phyloP scores from a whole-genome alignment of 2,797 vertebrate genomes.

The Scarus forsteni region DNA sequence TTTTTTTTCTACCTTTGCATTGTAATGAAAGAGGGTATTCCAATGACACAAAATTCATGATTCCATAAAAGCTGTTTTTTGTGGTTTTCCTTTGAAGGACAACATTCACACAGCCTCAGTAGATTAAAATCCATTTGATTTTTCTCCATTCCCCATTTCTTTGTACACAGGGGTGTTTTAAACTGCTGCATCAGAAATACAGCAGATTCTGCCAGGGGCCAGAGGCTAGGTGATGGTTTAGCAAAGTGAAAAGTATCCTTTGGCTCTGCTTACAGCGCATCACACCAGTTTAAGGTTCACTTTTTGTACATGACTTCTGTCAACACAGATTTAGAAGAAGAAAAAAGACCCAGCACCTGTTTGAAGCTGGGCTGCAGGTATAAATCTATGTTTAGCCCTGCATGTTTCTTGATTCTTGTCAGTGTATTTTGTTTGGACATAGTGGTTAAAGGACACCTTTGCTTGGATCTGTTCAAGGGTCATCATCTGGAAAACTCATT shows the following conservation, averaged over 20 bases:
- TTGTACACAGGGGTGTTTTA: conserved; percentile 9
- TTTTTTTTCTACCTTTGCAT: no score
- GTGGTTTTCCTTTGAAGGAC: conserved; percentile 78
- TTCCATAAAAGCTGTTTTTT: conserved; percentile 83
- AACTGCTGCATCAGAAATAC: conserved; percentile 38
- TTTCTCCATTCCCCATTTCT: conserved; percentile 14
- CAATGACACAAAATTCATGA: conserved; percentile 71
- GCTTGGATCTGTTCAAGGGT: conserved; percentile 74
- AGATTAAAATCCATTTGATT: conserved; percentile 33
- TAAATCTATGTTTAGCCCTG: conserved; percentile 83
- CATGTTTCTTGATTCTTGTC: conserved; percentile 85
- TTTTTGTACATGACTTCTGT: conserved; percentile 17
- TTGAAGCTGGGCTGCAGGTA: conserved; percentile 76
- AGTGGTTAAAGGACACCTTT: conserved; percentile 85
- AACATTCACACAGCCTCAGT: conserved; percentile 71
- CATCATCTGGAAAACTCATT: no score
- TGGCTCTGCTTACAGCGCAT: conserved; percentile 19
- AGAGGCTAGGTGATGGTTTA: conserved; percentile 23
- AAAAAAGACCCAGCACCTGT: conserved; percentile 52
- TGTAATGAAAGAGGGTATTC: conserved; percentile 5
- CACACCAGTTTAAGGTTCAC: conserved; percentile 19
- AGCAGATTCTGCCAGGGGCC: conserved; percentile 18
- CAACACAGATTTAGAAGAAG: conserved; percentile 23
- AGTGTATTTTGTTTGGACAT: conserved; percentile 84
- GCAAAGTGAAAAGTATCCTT: conserved; percentile 20